These are phyloP conservation scores for Rhysida immarginata DNA, from an alignment of 1,140 invertebrate genomes.

Conservation along the genomic window DNA sequence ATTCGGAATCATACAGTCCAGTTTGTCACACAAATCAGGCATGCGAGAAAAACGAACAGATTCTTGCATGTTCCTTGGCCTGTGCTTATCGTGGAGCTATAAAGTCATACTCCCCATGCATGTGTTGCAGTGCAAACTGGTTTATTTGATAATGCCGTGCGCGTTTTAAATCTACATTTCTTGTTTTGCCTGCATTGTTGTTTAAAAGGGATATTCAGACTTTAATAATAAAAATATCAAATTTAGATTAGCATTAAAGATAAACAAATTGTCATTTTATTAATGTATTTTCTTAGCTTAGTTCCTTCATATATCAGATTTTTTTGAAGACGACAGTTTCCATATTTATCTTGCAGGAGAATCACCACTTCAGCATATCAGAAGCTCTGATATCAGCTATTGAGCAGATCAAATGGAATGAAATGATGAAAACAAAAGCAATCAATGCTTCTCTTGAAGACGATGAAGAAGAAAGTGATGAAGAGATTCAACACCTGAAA, in stretches of 20 bases:
- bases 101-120: no score
- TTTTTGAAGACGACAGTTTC: not conserved
- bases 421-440: slow-evolving; percentile 24
- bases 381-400: slow-evolving; percentile 71
- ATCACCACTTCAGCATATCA: slow-evolving; percentile 69
- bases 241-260: not conserved
- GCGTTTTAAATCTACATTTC: not conserved
- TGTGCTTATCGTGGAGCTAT: no score
- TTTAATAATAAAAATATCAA: not conserved
- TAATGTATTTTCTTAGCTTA: not conserved
- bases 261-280: not conserved
- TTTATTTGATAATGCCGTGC: no score
- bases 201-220: not conserved
- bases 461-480: slow-evolving; percentile 44
- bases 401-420: slow-evolving; percentile 41
- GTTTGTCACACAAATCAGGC: no score
- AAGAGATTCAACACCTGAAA: slow-evolving; percentile 48
- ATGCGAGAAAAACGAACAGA: no score
- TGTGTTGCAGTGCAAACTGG: no score
- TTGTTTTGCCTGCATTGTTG: not conserved
- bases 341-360: slow-evolving; percentile 36
- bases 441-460: slow-evolving; percentile 36
- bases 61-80: no score
- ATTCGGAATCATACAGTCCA: no score
- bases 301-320: not conserved